A percentile compares a stretch with the other conserved stretches of the same genome.
Conservation (phyloP, 2,113 vertebrate species). For the Boleophthalmus pectinirostris region DNA sequence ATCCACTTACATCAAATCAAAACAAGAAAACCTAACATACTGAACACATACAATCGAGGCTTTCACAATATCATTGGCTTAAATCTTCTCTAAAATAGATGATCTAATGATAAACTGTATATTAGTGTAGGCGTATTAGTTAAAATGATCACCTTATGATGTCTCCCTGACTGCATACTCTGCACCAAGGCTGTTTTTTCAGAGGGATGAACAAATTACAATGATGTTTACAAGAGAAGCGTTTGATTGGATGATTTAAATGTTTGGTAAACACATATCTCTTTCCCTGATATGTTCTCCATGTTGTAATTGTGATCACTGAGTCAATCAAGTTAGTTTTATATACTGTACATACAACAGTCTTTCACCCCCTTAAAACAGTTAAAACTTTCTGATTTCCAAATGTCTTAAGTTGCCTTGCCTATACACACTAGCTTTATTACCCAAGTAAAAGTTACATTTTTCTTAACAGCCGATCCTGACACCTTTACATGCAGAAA, state of each 20-base stretch:
- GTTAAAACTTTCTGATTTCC: conserved; percentile 37
- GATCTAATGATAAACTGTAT: conserved; percentile 69
- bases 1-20: conserved; percentile 35
- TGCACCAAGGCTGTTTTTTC: conserved; percentile 60
- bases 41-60: conserved; percentile 57
- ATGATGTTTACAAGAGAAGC: conserved; percentile 41
- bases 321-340: conserved; percentile 24
- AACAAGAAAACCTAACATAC: conserved; percentile 56
- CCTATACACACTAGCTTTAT: conserved; percentile 36
- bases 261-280: conserved; percentile 66
- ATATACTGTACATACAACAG: conserved; percentile 37
- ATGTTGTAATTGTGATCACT: conserved; percentile 35
- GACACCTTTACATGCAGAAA: conserved; percentile 66
- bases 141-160: conserved; percentile 48
- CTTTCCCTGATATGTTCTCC: conserved; percentile 70
- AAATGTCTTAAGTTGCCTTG: conserved; percentile 45
- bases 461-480: conserved; percentile 61
- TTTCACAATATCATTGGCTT: conserved; percentile 59
- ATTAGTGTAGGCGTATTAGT: conserved; percentile 35
- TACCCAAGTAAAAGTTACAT: conserved; percentile 53
- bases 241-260: conserved; percentile 51
- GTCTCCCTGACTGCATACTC: conserved; percentile 66
- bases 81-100: conserved; percentile 76
- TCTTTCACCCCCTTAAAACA: conserved; percentile 38
- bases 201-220: conserved; percentile 51